Evolutionary conservation across 2,797 vertebrate species (phyloP).

Genomic region (Columba guinea): DNA sequence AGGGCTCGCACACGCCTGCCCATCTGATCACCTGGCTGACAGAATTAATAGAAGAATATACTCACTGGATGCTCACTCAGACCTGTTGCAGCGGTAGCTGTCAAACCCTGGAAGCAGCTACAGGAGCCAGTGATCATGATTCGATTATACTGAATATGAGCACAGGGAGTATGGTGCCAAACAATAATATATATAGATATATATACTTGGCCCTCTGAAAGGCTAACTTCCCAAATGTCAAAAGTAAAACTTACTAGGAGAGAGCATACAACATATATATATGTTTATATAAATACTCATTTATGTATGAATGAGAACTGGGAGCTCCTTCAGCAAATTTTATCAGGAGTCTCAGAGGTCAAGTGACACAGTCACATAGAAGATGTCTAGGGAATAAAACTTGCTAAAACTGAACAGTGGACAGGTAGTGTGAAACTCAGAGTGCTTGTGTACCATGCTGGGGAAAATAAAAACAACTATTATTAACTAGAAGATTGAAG

Average conservation of each 20-base stretch:
- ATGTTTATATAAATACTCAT: background rate
- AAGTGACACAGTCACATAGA: background rate
- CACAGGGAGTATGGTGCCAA: background rate
- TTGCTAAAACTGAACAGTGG: background rate
- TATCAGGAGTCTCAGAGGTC: background rate
- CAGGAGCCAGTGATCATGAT: background rate
- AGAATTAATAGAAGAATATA: background rate
- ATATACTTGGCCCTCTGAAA: background rate
- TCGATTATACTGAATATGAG: background rate
- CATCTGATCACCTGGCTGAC: background rate
- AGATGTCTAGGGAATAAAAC: background rate
- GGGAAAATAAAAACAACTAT: background rate
- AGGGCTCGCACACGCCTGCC: background rate
- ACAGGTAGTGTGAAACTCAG: background rate
- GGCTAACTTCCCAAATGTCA: background rate
- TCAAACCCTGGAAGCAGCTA: background rate
- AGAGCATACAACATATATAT: background rate
- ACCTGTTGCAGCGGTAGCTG: conserved; percentile 12
- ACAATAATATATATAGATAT: background rate
- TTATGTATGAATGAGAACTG: background rate
- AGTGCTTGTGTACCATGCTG: background rate
- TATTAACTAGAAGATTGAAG: background rate
- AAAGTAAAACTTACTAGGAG: background rate
- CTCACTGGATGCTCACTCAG: background rate
- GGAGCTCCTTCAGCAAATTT: background rate